These are phyloP conservation scores for Axea sp. DNA, from an alignment of 2,888 invertebrate genomes.

Conservation along the genomic window DNA sequence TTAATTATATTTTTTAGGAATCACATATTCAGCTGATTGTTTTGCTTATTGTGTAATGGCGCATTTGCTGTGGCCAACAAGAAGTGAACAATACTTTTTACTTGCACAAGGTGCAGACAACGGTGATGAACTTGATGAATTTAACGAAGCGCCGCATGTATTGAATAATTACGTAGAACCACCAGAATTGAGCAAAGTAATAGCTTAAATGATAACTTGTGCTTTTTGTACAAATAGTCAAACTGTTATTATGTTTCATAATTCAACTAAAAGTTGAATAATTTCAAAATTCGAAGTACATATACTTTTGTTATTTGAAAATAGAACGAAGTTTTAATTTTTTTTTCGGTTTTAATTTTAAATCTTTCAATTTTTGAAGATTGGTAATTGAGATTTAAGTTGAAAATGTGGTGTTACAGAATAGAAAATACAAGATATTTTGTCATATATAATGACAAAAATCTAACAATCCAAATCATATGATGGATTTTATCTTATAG, in stretches of 20 bases:
- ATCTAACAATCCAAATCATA: slow-evolving; percentile 25
- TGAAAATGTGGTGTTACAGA: too few species aligned
- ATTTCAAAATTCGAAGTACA: too few species aligned
- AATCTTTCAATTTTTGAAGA: too few species aligned
- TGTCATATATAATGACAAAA: slow-evolving; percentile 10
- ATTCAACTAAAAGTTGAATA: too few species aligned
- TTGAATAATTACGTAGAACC: slow-evolving; percentile 82
- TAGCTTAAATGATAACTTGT: slow-evolving; percentile 69
- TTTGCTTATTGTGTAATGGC: slow-evolving; percentile 97
- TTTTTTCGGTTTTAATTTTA: too few species aligned
- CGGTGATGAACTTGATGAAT: slow-evolving; percentile 91
- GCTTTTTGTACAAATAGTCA: slow-evolving; percentile 15
- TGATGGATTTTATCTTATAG: slow-evolving; percentile 33
- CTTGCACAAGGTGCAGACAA: slow-evolving; percentile 82
- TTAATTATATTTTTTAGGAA: slow-evolving; percentile 83
- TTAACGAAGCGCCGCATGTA: slow-evolving; percentile 94
- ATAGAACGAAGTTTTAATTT: too few species aligned
- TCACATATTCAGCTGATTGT: slow-evolving; percentile 97
- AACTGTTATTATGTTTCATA: slow-evolving; percentile 10
- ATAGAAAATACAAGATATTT: slow-evolving; percentile 4
- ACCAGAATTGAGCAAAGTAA: slow-evolving; percentile 77
- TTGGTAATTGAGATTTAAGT: too few species aligned
- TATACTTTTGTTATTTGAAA: too few species aligned
- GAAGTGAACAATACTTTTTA: slow-evolving; percentile 94
- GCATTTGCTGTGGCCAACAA: slow-evolving; percentile 96